Evolutionary conservation across 2,797 vertebrate species (phyloP).

Genomic region (Cyclura pinguis): DNA sequence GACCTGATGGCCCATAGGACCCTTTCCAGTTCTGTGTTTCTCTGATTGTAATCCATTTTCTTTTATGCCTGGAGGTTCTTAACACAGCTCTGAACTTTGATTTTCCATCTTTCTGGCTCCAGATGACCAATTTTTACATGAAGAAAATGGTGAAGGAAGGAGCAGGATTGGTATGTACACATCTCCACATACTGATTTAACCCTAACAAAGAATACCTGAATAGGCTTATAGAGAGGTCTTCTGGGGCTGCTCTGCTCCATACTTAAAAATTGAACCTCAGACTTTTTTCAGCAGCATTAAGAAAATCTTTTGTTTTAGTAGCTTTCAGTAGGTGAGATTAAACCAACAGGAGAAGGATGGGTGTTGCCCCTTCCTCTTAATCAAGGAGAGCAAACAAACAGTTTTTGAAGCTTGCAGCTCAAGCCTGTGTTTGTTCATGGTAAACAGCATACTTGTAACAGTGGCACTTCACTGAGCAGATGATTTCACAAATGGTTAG

Average conservation of each 20-base stretch:
- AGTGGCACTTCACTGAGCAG: neutral
- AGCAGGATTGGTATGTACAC: no score
- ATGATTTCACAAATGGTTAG: neutral
- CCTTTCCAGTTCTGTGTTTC: no score
- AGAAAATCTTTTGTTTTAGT: neutral
- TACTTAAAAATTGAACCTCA: neutral
- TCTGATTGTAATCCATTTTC: no score
- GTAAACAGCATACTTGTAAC: neutral
- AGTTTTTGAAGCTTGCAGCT: neutral
- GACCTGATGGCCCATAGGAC: no score
- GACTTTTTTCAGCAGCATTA: neutral
- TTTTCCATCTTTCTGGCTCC: no score
- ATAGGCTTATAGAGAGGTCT: neutral
- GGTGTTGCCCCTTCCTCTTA: neutral
- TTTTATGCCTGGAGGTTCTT: no score
- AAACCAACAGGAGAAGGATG: neutral
- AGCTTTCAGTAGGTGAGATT: neutral
- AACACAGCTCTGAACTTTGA: no score
- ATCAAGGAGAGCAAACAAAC: neutral
- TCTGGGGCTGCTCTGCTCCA: neutral
- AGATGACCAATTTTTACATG: no score
- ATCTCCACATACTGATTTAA: no score
- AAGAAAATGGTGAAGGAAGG: no score
- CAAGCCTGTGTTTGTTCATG: neutral
- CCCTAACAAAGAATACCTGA: no score